Base-by-base conservation (phyloP, 2,888 invertebrate genomes). In the Heliconius erato region DNA sequence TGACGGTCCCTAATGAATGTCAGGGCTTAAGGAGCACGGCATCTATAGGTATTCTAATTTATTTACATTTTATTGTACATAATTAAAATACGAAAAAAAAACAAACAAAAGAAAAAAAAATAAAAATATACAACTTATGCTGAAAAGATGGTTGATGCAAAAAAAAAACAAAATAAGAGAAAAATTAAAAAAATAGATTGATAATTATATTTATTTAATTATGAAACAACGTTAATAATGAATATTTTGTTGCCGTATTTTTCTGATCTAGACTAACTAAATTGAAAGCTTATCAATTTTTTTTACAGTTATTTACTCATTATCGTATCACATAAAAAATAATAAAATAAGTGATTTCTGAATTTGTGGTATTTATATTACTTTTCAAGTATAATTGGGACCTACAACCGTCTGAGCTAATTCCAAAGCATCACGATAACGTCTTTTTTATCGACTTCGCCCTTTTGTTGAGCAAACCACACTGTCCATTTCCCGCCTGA, bases 1-100 rank as follows among this genome's bases (percentile, higher is more conserved):
- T 65, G 28, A 69, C 59, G 14, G n/a, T 68, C 32, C 28, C 44
- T 63, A 63, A 63, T 63, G 63, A 81, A 76, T 40, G 44, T 26
- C 11, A 44, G 67, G 67, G 26, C 26, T 65, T 44, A 26, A 28
- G 40, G 65, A 28, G 35, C 63, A n/a, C 9, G 32, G 32, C 14
- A 16, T 63, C 32, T 63, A n/a, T 76, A 44, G 44, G 26, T 59
- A 59, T 35, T 74, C 5, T 59, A 76, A 74, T 59, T 54, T 54
- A 54, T 54, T 54, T 54, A 19, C 16, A 54, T 16, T 54, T 54
- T 19, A 54, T 54, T 11, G 40, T 40, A 40, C 11, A 54, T 54
- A 6, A 54, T 54, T 54, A 54, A 54, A 54, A 54, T 54, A 54
- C 1, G 9, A 40, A 35, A 35, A 35, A 40, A 40, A 35, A 35